These are phyloP conservation scores for Anguilla rostrata DNA, from an alignment of 2,113 vertebrate species.

Conservation along the genomic window DNA sequence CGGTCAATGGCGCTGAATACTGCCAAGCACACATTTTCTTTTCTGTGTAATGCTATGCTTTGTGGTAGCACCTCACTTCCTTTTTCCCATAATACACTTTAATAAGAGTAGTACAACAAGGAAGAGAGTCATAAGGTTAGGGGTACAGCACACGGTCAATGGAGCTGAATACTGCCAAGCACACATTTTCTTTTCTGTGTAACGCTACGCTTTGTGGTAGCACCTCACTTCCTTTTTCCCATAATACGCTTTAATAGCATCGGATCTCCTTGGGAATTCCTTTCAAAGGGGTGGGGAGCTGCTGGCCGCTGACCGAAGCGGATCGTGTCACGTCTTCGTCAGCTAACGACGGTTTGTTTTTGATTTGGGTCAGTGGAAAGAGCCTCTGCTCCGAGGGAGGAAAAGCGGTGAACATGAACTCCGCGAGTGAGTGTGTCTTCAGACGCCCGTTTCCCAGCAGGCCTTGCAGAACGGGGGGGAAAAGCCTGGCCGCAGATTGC, in stretches of 20 bases:
- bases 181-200: slow-evolving; percentile 51
- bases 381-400: slow-evolving; percentile 42
- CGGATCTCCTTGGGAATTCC: slow-evolving; percentile 57
- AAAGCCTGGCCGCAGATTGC: slow-evolving; percentile 43
- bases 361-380: slow-evolving; percentile 56
- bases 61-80: slow-evolving; percentile 41
- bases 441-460: slow-evolving; percentile 26
- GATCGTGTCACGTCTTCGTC: slow-evolving; percentile 48
- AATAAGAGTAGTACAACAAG: slow-evolving; percentile 26
- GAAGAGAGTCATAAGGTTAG: slow-evolving; percentile 26
- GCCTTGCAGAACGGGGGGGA: slow-evolving; percentile 27
- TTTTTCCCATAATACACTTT: slow-evolving; percentile 26
- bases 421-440: background rate
- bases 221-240: slow-evolving; percentile 35
- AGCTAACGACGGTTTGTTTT: slow-evolving; percentile 48
- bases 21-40: slow-evolving; percentile 51
- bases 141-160: slow-evolving; percentile 45
- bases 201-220: slow-evolving; percentile 40
- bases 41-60: slow-evolving; percentile 41
- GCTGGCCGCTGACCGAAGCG: slow-evolving; percentile 61
- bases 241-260: slow-evolving; percentile 22
- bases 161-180: slow-evolving; percentile 41
- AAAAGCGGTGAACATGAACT: background rate
- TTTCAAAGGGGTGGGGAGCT: slow-evolving; percentile 50
- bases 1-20: slow-evolving; percentile 47